A percentile compares a stretch with the other conserved stretches of the same genome.
Conservation (phyloP, 2,113 vertebrate species). For the Lipotes vexillifer region DNA sequence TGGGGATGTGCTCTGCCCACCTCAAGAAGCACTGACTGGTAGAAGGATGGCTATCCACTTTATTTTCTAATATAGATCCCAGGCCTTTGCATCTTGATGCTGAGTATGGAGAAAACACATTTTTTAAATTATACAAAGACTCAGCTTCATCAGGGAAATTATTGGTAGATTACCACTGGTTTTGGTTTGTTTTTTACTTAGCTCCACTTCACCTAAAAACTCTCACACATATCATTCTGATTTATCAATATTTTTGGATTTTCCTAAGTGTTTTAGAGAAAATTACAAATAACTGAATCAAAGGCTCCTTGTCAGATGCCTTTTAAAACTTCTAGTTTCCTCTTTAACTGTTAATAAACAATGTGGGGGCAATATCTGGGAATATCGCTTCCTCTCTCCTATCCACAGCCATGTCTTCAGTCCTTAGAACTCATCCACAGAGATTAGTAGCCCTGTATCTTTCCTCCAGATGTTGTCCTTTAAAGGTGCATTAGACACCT, state of each 20-base stretch:
- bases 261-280: neutral
- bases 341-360: neutral
- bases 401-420: too few species aligned
- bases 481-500: too few species aligned
- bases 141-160: neutral
- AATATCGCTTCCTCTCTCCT: neutral
- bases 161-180: neutral
- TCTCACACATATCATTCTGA: neutral
- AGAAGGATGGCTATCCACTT: neutral
- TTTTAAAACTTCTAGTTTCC: neutral
- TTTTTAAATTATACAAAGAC: neutral
- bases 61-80: neutral
- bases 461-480: neutral
- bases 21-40: neutral
- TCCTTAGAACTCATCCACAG: neutral
- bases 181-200: neutral
- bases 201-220: neutral
- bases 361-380: neutral
- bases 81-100: neutral
- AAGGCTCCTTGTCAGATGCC: neutral
- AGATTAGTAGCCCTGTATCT: neutral
- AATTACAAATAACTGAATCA: neutral
- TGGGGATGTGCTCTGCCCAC: neutral
- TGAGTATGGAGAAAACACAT: neutral
- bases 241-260: neutral